Evolutionary conservation across 2,113 vertebrate species (phyloP).

Genomic region (Regulus satrapa): DNA sequence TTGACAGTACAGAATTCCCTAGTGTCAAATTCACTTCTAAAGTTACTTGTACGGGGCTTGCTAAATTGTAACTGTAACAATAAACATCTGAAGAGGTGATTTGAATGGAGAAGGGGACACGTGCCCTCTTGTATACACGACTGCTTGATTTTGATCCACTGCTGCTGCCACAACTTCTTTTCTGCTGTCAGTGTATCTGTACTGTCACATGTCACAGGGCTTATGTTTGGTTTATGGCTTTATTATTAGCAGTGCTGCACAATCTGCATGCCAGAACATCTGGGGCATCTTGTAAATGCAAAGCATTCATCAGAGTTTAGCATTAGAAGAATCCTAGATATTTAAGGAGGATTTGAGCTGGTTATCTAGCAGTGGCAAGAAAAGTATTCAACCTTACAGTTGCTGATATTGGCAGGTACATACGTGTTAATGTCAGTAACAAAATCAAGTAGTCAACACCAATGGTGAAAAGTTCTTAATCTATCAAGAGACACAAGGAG

Average conservation of each 20-base stretch:
- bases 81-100: neutral
- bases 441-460: neutral
- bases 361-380: slow-evolving; percentile 19
- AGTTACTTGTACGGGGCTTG: neutral
- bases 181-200: neutral
- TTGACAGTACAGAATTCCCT: neutral
- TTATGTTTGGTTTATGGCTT: slow-evolving; percentile 43
- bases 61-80: neutral
- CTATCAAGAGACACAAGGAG: neutral
- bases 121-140: neutral
- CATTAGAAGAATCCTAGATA: slow-evolving; percentile 53
- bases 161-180: neutral
- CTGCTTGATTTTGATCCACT: neutral
- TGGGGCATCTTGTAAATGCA: slow-evolving; percentile 28
- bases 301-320: neutral
- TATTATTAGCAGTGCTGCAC: slow-evolving; percentile 20
- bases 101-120: neutral
- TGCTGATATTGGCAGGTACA: neutral
- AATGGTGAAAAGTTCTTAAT: slow-evolving; percentile 16
- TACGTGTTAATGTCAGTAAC: neutral
- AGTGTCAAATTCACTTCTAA: neutral
- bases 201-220: slow-evolving; percentile 9
- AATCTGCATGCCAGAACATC: slow-evolving; percentile 51
- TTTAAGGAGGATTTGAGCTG: slow-evolving; percentile 65
- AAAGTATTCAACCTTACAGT: neutral